Evolutionary conservation across 2,113 vertebrate species (phyloP), one percentile per base, ranked within the genome.

Genomic region (Hippoglossus stenolepis): DNA sequence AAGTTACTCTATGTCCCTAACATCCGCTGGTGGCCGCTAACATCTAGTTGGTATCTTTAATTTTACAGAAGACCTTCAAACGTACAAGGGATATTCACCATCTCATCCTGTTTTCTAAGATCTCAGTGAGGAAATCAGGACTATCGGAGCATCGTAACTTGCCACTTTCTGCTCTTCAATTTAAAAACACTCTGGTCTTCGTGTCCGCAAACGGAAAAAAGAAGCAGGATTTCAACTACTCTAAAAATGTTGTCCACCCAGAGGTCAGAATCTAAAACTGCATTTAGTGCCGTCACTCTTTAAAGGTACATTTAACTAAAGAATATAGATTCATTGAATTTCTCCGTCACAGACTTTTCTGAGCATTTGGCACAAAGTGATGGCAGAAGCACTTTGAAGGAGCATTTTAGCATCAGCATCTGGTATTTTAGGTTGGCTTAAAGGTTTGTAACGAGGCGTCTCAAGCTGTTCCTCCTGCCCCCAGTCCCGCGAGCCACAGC

Each of bases 391-490:
- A 84, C 51, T 71, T 77, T 64, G 65, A 68, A 77, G 79, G 35
- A 45, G 28, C 66, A 13, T 86, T 88, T 84, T 64, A 86, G 63
- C 47, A 7, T 2, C 28, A 82, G 84, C 80, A 85, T 82, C 80
- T 82, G 81, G 69, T 71, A 54, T 85, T 85, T 81, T 57, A 74
- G 71, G 69, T 75, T 78, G 74, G 69, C 87, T 88, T 84, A 77
- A 85, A 89, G 80, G 65, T 87, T 90, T 82, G 76, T 74, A 85
- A 83, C 23, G 60, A 83, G 81, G 78, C 70, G 69, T 74, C 66
- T 82, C 83, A 78, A 87, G 85, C 85, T 87, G 84, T 87, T 88
- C 79, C 58, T 79, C 65, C 63, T 63, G 47, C 40, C 70, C 38
- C 40, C 51, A 20, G 73, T 86, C 85, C 84, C 74, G 5, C 6